These are phyloP conservation scores for Drosophila nasuta DNA, from an alignment of 1,140 invertebrate genomes.

Conservation along the genomic window DNA sequence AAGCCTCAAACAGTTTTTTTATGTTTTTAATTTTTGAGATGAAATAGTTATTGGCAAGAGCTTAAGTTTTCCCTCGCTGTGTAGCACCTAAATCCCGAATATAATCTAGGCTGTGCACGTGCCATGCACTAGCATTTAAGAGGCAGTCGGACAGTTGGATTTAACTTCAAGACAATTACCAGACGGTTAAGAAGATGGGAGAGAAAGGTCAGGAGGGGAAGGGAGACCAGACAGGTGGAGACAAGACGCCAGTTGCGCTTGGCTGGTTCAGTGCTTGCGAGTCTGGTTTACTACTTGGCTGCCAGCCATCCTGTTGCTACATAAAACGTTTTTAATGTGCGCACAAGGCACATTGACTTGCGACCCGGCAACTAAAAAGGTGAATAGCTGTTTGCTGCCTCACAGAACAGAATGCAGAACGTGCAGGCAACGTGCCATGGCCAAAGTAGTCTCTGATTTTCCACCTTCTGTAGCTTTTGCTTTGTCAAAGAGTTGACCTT, in stretches of 20 bases:
- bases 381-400: conserved; percentile 35
- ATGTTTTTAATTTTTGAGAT: too few relatives aligned
- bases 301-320: not conserved
- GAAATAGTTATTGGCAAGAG: too few relatives aligned
- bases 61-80: too few relatives aligned
- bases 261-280: not conserved
- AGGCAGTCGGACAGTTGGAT: conserved; percentile 15
- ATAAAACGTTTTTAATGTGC: conserved; percentile 26
- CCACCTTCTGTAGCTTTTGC: conserved; percentile 7
- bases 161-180: conserved; percentile 40
- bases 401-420: conserved; percentile 39
- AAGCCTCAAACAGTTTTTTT: too few relatives aligned
- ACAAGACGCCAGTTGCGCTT: conserved; percentile 23
- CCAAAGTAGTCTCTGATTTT: conserved; percentile 24
- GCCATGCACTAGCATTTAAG: conserved; percentile 56
- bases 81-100: not conserved
- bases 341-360: not conserved
- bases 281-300: conserved; percentile 4
- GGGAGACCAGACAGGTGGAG: conserved; percentile 4
- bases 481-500: conserved; percentile 19
- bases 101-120: conserved; percentile 46
- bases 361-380: conserved; percentile 26
- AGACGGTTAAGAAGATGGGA: conserved; percentile 13
- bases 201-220: too few relatives aligned
- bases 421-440: conserved; percentile 30